Evolutionary conservation across 1,140 invertebrate species (phyloP), one percentile per base, ranked within the genome.

Genomic region (Trachymyrmex cornetzi): DNA sequence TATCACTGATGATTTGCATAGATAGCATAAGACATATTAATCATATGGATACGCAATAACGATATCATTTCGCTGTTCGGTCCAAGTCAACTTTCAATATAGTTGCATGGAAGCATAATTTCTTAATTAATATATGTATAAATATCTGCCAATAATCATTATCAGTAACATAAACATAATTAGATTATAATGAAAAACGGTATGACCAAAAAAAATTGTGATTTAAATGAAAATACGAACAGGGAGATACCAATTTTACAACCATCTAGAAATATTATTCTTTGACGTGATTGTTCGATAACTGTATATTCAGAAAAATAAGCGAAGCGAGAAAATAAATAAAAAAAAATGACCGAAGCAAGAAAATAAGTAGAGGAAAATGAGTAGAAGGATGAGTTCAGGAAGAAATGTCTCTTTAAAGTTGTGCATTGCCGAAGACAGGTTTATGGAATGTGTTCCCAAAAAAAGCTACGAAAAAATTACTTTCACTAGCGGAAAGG

Each of bases 71-170:
- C 19, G 24, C 24, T 38, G 38, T 14, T 57, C 27, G 6, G 9
- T 50, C 9, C 7, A 24, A 57, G 24, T 7, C 19, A 59, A 72
- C 3, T 82, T 82, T 82, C n/a, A 61, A 74, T 61, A 48, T 48
- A 50, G 14, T 82, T 82, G 24, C 14, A 19, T 22, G 3, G 12
- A 2, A 22, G 27, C 63, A 59, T 75, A 64, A 84, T 84, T 84
- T 61, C 80, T 75, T 84, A 71, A 84, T 84, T 27, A 74, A 59
- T 30, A 74, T 82, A 59, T 72, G 30, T 71, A 72, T 72, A 59
- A n/a, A 48, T n/a, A 24, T 2, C n/a, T 61, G 14, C 24, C 12
- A 30, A 74, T 72, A 74, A 69, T 24, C 22, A 24, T 69, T 69
- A 48, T 69, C 4, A 48, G 50, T 48, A 48, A 22, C 6, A 27